A percentile compares a stretch with the other conserved stretches of the same genome.
phyloP scores from a whole-genome alignment of 2,888 invertebrate species.

The Gasteruption jaculator region DNA sequence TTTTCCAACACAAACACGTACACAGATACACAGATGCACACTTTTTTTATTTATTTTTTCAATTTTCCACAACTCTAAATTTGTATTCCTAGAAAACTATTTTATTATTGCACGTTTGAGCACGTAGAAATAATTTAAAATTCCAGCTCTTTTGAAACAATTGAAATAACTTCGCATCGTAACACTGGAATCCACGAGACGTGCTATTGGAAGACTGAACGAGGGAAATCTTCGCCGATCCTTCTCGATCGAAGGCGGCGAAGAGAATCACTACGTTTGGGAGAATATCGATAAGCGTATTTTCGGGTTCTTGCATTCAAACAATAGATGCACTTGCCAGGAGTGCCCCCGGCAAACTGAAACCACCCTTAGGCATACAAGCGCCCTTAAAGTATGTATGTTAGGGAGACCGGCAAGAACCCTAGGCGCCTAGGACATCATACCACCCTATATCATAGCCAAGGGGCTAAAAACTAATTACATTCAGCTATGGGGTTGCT shows the following conservation, averaged over 20 bases:
- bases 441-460: slow-evolving; percentile 39
- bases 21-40: too few relatives aligned
- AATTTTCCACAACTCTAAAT: too few relatives aligned
- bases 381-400: slow-evolving; percentile 27
- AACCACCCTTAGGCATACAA: slow-evolving; percentile 36
- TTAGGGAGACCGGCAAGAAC: slow-evolving; percentile 25
- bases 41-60: too few relatives aligned
- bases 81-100: too few relatives aligned
- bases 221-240: background rate
- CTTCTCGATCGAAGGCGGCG: slow-evolving; percentile 11
- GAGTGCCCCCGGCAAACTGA: slow-evolving; percentile 46
- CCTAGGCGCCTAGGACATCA: slow-evolving; percentile 31
- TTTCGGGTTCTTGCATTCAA: slow-evolving; percentile 42
- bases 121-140: too few relatives aligned
- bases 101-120: too few relatives aligned
- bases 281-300: slow-evolving; percentile 35
- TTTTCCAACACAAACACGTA: too few relatives aligned
- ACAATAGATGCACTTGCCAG: slow-evolving; percentile 47
- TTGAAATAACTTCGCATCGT: too few relatives aligned
- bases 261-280: slow-evolving; percentile 20
- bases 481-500: slow-evolving; percentile 40
- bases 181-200: too few relatives aligned
- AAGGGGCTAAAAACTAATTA: slow-evolving; percentile 47
- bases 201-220: background rate
- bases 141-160: too few relatives aligned